phyloP scores from a whole-genome alignment of 2,888 invertebrate species.

The Halictus ligatus region DNA sequence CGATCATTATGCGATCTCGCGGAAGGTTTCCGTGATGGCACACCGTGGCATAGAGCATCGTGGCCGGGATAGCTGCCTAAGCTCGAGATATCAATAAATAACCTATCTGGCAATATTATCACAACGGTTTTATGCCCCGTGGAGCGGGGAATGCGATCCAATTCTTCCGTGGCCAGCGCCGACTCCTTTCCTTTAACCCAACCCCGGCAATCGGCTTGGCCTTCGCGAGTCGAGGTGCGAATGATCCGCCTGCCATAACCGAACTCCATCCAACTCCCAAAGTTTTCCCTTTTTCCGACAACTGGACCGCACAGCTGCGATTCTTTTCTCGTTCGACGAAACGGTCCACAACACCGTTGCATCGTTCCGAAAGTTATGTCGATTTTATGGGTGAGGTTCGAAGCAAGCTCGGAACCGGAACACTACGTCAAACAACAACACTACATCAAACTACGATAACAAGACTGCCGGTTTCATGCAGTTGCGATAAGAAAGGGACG shows the following conservation, averaged over 20 bases:
- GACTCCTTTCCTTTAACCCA: constrained; percentile 48
- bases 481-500: neutral
- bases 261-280: constrained; percentile 73
- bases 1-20: constrained; percentile 65
- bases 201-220: constrained; percentile 53
- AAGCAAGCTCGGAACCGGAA: too few species aligned
- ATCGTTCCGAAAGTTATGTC: neutral
- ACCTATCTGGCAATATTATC: constrained; percentile 81
- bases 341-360: neutral
- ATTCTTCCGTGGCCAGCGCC: constrained; percentile 67
- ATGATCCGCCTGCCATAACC: constrained; percentile 77
- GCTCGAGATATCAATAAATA: constrained; percentile 79
- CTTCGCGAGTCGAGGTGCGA: constrained; percentile 72
- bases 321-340: neutral
- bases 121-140: constrained; percentile 75
- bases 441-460: too few species aligned
- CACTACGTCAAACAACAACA: too few species aligned
- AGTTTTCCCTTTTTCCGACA: constrained; percentile 15
- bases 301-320: neutral
- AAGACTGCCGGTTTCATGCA: neutral
- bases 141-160: constrained; percentile 74
- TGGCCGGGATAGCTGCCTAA: constrained; percentile 57
- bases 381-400: neutral
- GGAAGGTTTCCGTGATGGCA: constrained; percentile 70
- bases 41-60: constrained; percentile 60